Evolutionary conservation across 2,888 invertebrate species (phyloP).

Genomic region (Ennomos quercinarius): DNA sequence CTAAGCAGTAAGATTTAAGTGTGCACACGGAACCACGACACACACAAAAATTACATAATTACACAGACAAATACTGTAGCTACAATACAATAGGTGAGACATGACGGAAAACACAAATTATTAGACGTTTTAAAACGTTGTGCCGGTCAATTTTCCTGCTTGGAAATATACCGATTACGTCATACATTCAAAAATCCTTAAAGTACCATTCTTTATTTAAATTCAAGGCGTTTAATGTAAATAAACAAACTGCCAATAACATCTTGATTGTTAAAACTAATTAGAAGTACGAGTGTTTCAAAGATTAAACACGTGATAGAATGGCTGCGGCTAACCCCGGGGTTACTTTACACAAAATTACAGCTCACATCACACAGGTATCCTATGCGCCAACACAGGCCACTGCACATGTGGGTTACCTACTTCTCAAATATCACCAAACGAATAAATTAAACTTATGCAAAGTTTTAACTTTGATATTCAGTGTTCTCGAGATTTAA

Average conservation of each 20-base stretch:
- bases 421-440: conserved; percentile 18
- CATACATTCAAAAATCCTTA: conserved; percentile 15
- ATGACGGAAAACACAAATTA: conserved; percentile 41
- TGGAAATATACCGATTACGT: conserved; percentile 26
- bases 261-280: conserved; percentile 9
- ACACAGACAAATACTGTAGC: conserved; percentile 45
- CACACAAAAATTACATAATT: conserved; percentile 51
- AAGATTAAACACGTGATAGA: conserved; percentile 5
- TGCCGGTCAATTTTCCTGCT: conserved; percentile 23
- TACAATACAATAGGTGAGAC: conserved; percentile 38
- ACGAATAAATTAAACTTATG: conserved; percentile 6
- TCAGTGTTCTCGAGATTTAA: background rate
- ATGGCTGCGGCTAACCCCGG: conserved; percentile 12
- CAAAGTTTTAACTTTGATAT: conserved; percentile 8
- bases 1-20: conserved; percentile 26
- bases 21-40: conserved; percentile 45
- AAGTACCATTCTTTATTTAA: background rate
- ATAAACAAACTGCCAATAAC: conserved; percentile 18
- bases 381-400: conserved; percentile 11
- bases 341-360: conserved; percentile 21
- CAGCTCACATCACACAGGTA: conserved; percentile 3
- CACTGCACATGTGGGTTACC: conserved; percentile 27
- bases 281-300: conserved; percentile 1
- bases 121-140: conserved; percentile 21
- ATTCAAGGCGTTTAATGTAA: conserved; percentile 15